Base-by-base conservation (phyloP, 2,113 vertebrate species). In the Tor tambroides region DNA sequence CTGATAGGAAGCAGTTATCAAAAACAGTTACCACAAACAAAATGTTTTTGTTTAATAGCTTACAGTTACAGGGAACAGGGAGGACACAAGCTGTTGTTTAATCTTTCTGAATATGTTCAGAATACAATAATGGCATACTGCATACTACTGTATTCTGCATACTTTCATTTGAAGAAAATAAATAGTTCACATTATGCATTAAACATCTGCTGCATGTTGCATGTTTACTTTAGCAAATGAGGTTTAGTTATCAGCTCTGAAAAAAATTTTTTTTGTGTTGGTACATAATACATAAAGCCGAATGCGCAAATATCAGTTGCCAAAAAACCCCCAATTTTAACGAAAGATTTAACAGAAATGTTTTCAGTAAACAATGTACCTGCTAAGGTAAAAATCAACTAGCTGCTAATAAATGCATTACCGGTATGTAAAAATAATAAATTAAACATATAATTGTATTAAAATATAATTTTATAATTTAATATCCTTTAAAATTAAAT, bases 281-380 rank as follows among this genome's bases (percentile, higher is more conserved):
- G 41, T 43, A 30, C 28, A 30, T 6, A 65, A 61, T 3, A 61
- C 10, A 30, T 2, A 28, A 65, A 14, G 4, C 28, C 28, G n/a
- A 63, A 63, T 12, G 23, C 5, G 10, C 59, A 63, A 63, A 26
- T 4, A 89, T 87, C 90, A 84, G 82, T 91, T 92, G 90, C 92
- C 91, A 92, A 93, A 94, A 92, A 80, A 2, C 90, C 90, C 90
- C 85, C 56, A 51, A 51, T 51, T 51, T 51, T 35, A 85, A 84
- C 88, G 63, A 77, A 56, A 59, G 32, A 72, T 15, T 28, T 21
- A 72, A 21, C 15, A 38, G n/a, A 75, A 43, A 43, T 10, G 0
- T 15, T 75, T 75, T 75, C 19, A 75, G 23, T 5, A 75, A 75
- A 75, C 35, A 75, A 46, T 75, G 72, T 46, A 41, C 17, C 32